These are phyloP conservation scores for Hymenochirus boettgeri DNA, from an alignment of 2,113 vertebrate species.

Conservation along the genomic window DNA sequence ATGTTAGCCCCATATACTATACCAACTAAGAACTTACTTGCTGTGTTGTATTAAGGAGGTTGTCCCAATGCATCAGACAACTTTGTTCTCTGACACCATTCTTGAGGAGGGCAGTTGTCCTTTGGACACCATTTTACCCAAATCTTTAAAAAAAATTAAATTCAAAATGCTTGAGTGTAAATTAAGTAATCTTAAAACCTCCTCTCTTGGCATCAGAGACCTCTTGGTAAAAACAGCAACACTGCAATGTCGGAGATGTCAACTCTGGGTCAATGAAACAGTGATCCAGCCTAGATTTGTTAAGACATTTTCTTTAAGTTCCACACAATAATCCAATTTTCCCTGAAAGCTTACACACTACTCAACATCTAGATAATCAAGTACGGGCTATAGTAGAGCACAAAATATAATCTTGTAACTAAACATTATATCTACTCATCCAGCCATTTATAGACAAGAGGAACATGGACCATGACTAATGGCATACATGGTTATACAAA, in stretches of 20 bases:
- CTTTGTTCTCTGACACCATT: constrained; percentile 57
- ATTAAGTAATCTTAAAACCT: constrained; percentile 48
- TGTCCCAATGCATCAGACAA: constrained; percentile 48
- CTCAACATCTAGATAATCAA: too few species aligned
- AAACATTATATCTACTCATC: not conserved
- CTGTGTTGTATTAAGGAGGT: constrained; percentile 51
- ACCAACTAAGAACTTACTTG: not conserved
- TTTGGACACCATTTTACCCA: constrained; percentile 48
- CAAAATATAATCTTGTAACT: too few species aligned
- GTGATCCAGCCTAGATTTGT: too few species aligned
- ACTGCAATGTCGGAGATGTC: constrained; percentile 8
- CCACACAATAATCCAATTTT: too few species aligned
- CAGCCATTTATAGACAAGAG: not conserved
- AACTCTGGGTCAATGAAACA: not conserved
- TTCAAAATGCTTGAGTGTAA: constrained; percentile 29
- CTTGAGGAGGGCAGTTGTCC: constrained; percentile 43
- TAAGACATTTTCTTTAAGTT: too few species aligned
- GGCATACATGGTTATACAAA: too few species aligned
- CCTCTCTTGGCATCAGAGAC: constrained; percentile 44
- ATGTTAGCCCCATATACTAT: not conserved
- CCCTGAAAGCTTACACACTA: too few species aligned
- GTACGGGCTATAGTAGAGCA: too few species aligned
- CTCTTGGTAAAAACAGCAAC: constrained; percentile 28
- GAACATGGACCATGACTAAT: too few species aligned
- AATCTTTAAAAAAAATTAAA: constrained; percentile 61